Conservation (phyloP, 1,140 invertebrate genomes). For the Cyclargus thomasi region DNA sequence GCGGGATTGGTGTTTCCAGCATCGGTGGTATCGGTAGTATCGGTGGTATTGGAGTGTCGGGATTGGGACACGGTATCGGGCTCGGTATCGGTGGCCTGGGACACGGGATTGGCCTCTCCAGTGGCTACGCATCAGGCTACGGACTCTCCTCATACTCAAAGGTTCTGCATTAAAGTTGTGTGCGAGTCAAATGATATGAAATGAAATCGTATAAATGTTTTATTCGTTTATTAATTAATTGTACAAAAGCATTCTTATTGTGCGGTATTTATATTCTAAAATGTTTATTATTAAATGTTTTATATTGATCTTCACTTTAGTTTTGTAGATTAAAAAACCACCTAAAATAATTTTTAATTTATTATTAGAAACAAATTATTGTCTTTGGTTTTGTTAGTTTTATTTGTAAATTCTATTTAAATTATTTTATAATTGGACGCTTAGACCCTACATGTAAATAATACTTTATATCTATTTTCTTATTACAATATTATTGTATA, state of each 20-base stretch:
- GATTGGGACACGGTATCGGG: not conserved
- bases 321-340: not conserved
- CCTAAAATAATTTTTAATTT: constrained; percentile 23
- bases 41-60: constrained; percentile 22
- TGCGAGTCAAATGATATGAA: constrained; percentile 34
- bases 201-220: constrained; percentile 31
- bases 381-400: constrained; percentile 14
- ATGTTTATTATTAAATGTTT: not conserved
- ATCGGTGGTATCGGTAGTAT: constrained; percentile 9
- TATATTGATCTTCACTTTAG: not conserved
- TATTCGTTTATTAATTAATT: constrained; percentile 7
- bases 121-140: constrained; percentile 17
- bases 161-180: constrained; percentile 31
- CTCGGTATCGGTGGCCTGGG: not conserved
- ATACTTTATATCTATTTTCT: constrained; percentile 6
- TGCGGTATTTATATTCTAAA: not conserved
- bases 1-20: constrained; percentile 17
- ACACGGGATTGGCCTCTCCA: not conserved
- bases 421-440: not conserved
- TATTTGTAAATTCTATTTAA: constrained; percentile 12
- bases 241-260: not conserved
- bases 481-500: not conserved
- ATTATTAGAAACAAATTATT: constrained; percentile 2
- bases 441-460: not conserved
- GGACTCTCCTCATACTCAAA: constrained; percentile 32